These are phyloP conservation scores for Hippocampus kuda DNA, from an alignment of 2,797 vertebrate species.

Conservation along the genomic window DNA sequence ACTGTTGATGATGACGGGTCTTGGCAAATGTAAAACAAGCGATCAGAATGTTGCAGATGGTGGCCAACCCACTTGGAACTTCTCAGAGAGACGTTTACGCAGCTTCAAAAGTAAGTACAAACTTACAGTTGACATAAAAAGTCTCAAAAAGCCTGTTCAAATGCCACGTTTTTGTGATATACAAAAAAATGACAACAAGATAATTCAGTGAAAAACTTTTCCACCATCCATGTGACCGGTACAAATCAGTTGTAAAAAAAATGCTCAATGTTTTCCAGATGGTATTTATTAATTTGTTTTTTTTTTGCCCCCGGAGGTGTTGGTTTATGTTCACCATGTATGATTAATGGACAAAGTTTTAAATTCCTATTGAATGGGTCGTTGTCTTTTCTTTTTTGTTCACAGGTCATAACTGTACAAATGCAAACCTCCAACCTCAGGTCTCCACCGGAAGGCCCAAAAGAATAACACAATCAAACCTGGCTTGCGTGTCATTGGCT, in stretches of 20 bases:
- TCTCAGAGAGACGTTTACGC: slow-evolving; percentile 17
- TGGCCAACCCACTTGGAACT: slow-evolving; percentile 55
- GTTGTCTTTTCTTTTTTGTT: neutral
- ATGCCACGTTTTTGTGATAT: neutral
- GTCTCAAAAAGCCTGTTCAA: neutral
- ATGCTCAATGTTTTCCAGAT: no score
- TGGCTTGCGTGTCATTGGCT: neutral
- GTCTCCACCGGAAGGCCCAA: neutral
- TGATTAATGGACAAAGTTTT: neutral
- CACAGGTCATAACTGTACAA: neutral
- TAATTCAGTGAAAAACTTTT: no score
- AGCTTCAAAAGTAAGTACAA: neutral
- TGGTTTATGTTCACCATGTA: no score
- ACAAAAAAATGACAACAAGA: no score
- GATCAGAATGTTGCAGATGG: slow-evolving; percentile 61
- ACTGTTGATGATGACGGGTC: slow-evolving; percentile 60
- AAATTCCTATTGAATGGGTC: neutral
- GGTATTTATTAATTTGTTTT: no score
- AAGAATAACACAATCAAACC: neutral
- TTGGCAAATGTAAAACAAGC: slow-evolving; percentile 60
- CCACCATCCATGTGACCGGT: no score
- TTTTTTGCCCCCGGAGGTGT: no score
- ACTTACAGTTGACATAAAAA: no score
- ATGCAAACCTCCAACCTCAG: neutral
- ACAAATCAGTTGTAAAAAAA: no score